Evolutionary conservation across 2,888 invertebrate genomes (phyloP).

Genomic region (Trypoxylon attenuatum): DNA sequence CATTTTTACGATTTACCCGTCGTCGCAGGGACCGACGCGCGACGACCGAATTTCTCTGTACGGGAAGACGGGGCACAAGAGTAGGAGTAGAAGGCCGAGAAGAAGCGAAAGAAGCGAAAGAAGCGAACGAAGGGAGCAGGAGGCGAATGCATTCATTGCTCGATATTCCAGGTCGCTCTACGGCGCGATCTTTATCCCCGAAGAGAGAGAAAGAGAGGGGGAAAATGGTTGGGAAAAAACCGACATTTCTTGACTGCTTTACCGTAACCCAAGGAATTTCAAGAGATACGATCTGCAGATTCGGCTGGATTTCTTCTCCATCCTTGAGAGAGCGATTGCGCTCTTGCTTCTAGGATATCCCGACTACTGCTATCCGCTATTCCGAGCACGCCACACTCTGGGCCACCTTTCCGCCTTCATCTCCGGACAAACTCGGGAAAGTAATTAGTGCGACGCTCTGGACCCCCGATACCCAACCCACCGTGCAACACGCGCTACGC

Average conservation of each 20-base stretch:
- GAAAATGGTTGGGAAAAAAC: background rate
- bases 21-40: too few relatives aligned
- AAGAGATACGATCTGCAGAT: background rate
- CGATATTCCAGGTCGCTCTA: background rate
- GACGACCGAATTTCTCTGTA: constrained; percentile 28
- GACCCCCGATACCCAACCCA: too few relatives aligned
- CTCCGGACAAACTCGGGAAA: background rate
- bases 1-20: constrained; percentile 40
- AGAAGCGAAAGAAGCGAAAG: background rate
- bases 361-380: background rate
- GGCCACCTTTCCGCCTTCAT: background rate
- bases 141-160: constrained; percentile 14
- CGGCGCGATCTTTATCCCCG: background rate
- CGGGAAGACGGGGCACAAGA: background rate
- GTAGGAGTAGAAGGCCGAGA: too few relatives aligned
- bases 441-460: background rate
- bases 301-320: background rate
- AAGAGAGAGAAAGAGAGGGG: background rate
- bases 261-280: background rate
- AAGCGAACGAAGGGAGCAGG: background rate
- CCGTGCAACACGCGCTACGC: too few relatives aligned
- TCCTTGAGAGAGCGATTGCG: background rate
- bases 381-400: background rate
- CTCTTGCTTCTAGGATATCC: background rate
- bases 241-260: background rate